Conservation (phyloP, 2,797 vertebrate species). For the Nothura maculosa region DNA sequence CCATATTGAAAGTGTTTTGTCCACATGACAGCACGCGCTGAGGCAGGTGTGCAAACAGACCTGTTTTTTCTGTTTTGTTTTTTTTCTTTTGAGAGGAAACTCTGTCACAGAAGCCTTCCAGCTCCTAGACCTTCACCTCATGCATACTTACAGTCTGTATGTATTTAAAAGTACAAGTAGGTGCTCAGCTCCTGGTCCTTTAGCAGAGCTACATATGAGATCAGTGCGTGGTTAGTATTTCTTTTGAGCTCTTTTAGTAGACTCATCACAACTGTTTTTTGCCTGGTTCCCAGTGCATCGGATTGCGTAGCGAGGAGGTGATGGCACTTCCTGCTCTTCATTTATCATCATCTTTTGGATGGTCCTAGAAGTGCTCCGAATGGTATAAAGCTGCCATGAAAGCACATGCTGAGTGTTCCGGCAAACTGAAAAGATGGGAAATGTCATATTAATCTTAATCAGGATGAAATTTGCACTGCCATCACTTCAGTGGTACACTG, state of each 20-base stretch:
- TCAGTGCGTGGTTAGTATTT: accelerated
- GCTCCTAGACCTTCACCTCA: too few relatives aligned
- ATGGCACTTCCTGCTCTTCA: too few relatives aligned
- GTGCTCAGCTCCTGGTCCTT: not conserved
- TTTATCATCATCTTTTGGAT: not conserved
- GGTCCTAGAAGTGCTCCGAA: too few relatives aligned
- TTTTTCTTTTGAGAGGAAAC: accelerated
- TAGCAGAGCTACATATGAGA: too few relatives aligned
- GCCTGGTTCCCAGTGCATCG: not conserved
- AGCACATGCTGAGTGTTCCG: accelerated
- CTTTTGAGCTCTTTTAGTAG: not conserved
- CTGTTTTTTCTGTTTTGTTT: not conserved
- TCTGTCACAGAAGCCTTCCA: not conserved
- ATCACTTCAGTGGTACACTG: not conserved
- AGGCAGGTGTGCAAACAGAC: not conserved
- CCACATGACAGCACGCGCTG: accelerated
- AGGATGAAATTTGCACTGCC: not conserved
- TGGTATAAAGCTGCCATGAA: not conserved
- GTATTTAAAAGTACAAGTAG: not conserved
- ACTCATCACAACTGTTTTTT: too few relatives aligned
- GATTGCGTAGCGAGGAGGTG: not conserved
- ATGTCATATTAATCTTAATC: not conserved
- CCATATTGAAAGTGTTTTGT: accelerated
- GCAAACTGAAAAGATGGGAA: not conserved
- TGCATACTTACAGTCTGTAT: too few relatives aligned